Evolutionary conservation across 2,113 vertebrate genomes (phyloP).

Genomic region (Rousettus leschenaultii): DNA sequence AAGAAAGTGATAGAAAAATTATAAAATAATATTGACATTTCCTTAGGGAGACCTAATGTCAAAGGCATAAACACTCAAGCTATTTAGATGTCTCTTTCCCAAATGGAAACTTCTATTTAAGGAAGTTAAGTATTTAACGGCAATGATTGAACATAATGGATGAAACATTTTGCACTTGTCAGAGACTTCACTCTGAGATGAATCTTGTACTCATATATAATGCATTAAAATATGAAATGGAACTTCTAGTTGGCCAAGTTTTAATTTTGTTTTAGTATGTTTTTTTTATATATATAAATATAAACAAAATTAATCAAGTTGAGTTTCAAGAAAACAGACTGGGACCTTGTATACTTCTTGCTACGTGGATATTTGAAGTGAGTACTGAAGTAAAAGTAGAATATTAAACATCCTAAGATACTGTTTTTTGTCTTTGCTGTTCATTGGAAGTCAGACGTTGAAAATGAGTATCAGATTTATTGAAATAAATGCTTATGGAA

Average conservation of each 20-base stretch:
- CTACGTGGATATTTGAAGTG: slow-evolving; percentile 25
- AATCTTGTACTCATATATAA: slow-evolving; percentile 58
- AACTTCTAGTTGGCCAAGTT: slow-evolving; percentile 42
- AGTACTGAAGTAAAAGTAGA: slow-evolving; percentile 29
- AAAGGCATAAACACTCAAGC: slow-evolving; percentile 45
- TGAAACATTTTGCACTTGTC: slow-evolving; percentile 36
- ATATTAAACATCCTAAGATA: background rate
- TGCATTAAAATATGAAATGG: slow-evolving; percentile 43
- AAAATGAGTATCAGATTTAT: slow-evolving; percentile 51
- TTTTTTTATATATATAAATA: background rate
- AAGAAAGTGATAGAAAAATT: slow-evolving; percentile 6
- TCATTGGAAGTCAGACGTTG: slow-evolving; percentile 35
- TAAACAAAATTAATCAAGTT: background rate
- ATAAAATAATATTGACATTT: slow-evolving; percentile 35
- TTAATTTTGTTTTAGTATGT: slow-evolving; percentile 27
- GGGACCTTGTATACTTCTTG: background rate
- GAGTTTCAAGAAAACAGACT: slow-evolving; percentile 26
- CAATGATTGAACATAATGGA: slow-evolving; percentile 53
- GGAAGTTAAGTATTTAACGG: slow-evolving; percentile 55
- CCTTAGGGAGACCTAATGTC: slow-evolving; percentile 7
- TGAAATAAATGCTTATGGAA: slow-evolving; percentile 26
- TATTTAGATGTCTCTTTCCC: slow-evolving; percentile 43
- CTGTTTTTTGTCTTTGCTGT: slow-evolving; percentile 26
- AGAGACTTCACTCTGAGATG: slow-evolving; percentile 29
- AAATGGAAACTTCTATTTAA: slow-evolving; percentile 59